Evolutionary conservation across 2,888 invertebrate species (phyloP), one percentile per base, ranked within the genome.

Genomic region (Drosophila suboccidentalis): DNA sequence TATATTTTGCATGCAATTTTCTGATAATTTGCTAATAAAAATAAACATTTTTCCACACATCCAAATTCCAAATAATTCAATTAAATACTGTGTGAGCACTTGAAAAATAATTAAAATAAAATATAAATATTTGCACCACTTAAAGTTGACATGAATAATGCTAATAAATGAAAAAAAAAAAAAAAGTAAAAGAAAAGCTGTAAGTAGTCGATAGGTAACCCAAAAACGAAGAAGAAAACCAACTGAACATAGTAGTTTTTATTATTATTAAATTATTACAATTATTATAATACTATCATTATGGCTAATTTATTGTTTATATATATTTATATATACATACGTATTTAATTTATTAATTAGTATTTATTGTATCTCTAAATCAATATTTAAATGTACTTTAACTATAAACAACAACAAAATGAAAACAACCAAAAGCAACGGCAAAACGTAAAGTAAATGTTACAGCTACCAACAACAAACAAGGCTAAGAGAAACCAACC

Each of bases 311-410:
- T 88, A 85, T 88, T 90, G 86, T 80, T 55, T 66, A 64, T 54
- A 64, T 58, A 57, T 41, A 62, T 55, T 54, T 47, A 36, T 41
- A 62, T 55, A 59, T 47, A 36, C 41, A 59, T 58, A 51, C 49
- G 72, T 81, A 83, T 78, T 84, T 90, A 88, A 90, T 90, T 90
- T 90, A 90, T 90, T 90, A 72, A 89, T 91, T 91, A 90, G 89
- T 91, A 88, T 89, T 82, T 90, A 90, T 88, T 88, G 81, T 87
- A 90, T 65, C 75, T 78, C 72, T 90, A 89, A 90, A 74, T 55
- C 62, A 71, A 81, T 77, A 82, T 69, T 70, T 86, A 88, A 80
- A 83, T 91, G 87, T 90, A 91, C 80, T 88, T 87, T 84, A 87
- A 72, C 73, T 74, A 79, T 72, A 75, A 76, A 79, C 70, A 63